These are phyloP conservation scores for Entosphenus tridentatus DNA, from an alignment of 2,113 vertebrate genomes.

Conservation along the genomic window DNA sequence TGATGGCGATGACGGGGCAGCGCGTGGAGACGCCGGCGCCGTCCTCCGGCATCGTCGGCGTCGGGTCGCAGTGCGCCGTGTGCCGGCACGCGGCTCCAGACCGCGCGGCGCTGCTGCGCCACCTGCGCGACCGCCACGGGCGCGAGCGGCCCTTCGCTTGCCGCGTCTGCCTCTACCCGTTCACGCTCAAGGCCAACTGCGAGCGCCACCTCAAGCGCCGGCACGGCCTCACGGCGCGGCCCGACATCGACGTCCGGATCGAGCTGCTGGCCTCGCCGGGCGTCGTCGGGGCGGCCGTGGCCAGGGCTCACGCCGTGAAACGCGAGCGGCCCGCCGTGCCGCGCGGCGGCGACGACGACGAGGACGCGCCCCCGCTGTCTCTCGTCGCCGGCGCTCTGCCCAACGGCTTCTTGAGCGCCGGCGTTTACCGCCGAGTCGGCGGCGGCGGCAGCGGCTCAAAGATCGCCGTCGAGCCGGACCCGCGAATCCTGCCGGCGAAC, in stretches of 20 bases:
- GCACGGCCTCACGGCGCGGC: conserved; percentile 67
- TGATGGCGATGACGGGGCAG: too few relatives aligned
- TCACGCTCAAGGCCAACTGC: conserved; percentile 94
- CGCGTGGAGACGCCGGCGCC: too few relatives aligned
- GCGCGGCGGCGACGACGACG: conserved; percentile 25
- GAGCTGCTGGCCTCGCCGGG: conserved; percentile 56
- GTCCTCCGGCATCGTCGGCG: too few relatives aligned
- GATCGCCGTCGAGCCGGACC: conserved; percentile 18
- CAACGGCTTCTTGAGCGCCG: conserved; percentile 19
- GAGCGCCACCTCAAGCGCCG: conserved; percentile 91
- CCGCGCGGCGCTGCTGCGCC: conserved; percentile 78
- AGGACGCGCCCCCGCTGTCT: conserved; percentile 11
- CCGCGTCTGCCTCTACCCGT: conserved; percentile 87
- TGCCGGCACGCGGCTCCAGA: conserved; percentile 82
- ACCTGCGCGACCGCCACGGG: conserved; percentile 63
- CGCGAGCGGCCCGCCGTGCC: conserved; percentile 60
- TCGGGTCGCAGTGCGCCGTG: conserved; percentile 50
- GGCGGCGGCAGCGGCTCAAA: not conserved
- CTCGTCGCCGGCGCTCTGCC: conserved; percentile 15
- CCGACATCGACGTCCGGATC: conserved; percentile 91
- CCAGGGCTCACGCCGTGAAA: conserved; percentile 50
- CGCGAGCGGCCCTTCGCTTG: conserved; percentile 87
- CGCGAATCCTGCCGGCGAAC: conserved; percentile 22
- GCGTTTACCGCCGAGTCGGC: conserved; percentile 17
- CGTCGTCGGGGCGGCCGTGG: conserved; percentile 28